Evolutionary conservation across 2,797 vertebrate species (phyloP), one percentile per base, ranked within the genome.

Genomic region (Myripristis murdjan): DNA sequence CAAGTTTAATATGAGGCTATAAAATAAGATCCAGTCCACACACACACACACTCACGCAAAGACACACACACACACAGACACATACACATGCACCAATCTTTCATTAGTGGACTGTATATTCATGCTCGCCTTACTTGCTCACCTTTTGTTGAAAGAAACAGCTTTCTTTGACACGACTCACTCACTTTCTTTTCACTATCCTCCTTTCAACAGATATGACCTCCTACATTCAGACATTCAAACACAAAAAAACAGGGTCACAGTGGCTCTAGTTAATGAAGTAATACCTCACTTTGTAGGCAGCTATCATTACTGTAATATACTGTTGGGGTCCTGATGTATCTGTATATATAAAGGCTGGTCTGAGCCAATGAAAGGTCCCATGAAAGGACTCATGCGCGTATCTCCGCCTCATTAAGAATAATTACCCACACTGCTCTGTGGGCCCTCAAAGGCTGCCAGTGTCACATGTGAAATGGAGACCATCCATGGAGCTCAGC

Each of bases 391-490:
- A 57, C 28, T 5, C 28, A 31, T 31, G 39, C 62, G 64, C 5
- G 5, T 26, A 26, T 41, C 63, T 61, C 56, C 37, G 77, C 23
- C 70, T 91, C 82, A 88, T 89, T 86, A 87, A 85, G 69, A 84
- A 69, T 85, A 90, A 89, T 89, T 75, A 64, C 57, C 33, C 66
- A 51, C 75, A 73, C 33, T 57, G 77, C 70, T 68, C 69, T 41
- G n/a, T 15, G 26, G 67, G 35, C 57, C 66, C 67, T 75, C 70
- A 87, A 84, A 85, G 77, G 57, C 65, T 73, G 70, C 69, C 84
- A 84, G 72, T 85, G 64, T 81, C 77, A 72, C 65, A 82, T 63
- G 64, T 85, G 85, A 87, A 92, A 90, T 31, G 51, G 88, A 89
- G 77, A 79, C 63, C 65, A 61, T 81, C 66, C 16, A 24, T 72